phyloP scores from a whole-genome alignment of 2,113 vertebrate genomes.

The Brevimyrus niger region DNA sequence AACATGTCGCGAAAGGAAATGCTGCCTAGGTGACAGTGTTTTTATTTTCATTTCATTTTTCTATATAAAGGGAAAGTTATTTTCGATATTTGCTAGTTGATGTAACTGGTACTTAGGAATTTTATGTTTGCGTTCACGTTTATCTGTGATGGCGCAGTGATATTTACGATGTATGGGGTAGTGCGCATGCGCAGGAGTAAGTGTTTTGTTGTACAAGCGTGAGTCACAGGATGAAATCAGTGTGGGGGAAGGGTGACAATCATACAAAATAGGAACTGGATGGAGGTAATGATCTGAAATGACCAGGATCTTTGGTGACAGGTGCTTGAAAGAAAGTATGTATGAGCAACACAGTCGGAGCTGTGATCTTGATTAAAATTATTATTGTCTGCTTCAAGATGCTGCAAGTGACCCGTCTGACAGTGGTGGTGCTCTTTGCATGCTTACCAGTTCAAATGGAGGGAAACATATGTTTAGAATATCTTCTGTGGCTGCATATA shows the following conservation, averaged over 20 bases:
- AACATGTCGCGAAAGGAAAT: conserved; percentile 35
- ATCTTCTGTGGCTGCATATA: background rate
- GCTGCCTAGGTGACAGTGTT: background rate
- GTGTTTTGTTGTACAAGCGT: conserved; percentile 54
- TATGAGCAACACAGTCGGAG: background rate
- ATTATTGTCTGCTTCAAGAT: background rate
- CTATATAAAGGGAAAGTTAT: background rate
- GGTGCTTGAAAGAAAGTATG: background rate
- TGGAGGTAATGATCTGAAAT: conserved; percentile 38
- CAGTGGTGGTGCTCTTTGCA: background rate
- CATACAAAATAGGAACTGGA: conserved; percentile 35
- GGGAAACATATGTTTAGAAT: background rate
- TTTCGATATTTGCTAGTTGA: background rate
- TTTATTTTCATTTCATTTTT: background rate
- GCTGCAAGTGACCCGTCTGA: background rate
- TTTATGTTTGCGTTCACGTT: background rate
- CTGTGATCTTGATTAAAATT: background rate
- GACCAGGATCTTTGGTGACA: conserved; percentile 10
- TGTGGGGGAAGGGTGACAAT: conserved; percentile 53
- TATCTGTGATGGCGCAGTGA: conserved; percentile 59
- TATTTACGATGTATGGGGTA: conserved; percentile 48
- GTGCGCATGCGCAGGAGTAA: conserved; percentile 56
- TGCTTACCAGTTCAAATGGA: background rate
- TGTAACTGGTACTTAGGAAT: background rate
- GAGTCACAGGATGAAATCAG: conserved; percentile 37